phyloP scores from a whole-genome alignment of 2,888 invertebrate species.

The Eupithecia subumbrata region DNA sequence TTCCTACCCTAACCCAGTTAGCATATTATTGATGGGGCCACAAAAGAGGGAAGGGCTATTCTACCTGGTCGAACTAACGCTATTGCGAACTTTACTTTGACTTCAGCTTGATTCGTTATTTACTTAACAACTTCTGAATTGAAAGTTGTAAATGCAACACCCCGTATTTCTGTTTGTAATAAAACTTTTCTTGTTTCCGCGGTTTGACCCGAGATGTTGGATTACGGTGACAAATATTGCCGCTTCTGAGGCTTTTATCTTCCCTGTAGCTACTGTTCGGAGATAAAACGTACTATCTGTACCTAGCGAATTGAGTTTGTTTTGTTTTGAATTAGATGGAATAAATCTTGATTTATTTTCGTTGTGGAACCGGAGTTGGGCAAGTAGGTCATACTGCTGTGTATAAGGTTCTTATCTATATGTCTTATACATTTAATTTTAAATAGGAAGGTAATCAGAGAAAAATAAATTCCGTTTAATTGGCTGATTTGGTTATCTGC shows the following conservation, averaged over 20 bases:
- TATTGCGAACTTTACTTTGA: constrained; percentile 1
- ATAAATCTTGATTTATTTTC: constrained; percentile 27
- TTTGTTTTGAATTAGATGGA: constrained; percentile 23
- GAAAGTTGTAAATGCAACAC: constrained; percentile 12
- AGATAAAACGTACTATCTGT: constrained; percentile 26
- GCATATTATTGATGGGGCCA: not conserved
- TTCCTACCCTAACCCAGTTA: not conserved
- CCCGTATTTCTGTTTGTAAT: constrained; percentile 27
- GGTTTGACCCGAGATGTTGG: constrained; percentile 55
- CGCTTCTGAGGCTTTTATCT: constrained; percentile 40
- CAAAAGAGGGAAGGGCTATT: not conserved
- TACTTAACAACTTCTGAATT: constrained; percentile 10
- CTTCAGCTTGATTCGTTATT: constrained; percentile 10
- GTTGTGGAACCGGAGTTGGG: not conserved
- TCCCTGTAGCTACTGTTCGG: constrained; percentile 22
- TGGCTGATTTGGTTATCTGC: not conserved
- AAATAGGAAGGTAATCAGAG: too few relatives aligned
- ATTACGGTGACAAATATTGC: constrained; percentile 53
- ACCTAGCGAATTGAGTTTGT: constrained; percentile 35
- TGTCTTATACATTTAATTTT: not conserved
- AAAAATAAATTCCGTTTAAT: not conserved
- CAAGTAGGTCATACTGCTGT: not conserved
- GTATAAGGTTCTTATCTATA: not conserved
- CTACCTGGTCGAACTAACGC: not conserved
- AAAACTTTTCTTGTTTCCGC: constrained; percentile 65